phyloP scores from a whole-genome alignment of 2,888 invertebrate species.

The Ophion costatus region DNA sequence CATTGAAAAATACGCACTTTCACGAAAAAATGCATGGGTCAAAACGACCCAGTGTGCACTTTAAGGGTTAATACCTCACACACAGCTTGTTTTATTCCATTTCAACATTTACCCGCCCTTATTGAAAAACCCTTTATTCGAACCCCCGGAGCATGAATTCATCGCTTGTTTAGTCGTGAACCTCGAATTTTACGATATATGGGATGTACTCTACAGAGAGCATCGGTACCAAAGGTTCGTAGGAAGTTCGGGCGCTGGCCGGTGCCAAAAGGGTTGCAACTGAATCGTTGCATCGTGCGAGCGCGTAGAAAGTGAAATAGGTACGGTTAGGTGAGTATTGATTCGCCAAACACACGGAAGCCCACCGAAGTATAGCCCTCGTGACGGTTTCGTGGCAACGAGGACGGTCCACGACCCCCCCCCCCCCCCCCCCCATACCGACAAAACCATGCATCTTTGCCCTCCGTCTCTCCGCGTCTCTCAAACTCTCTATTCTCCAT shows the following conservation, averaged over 20 bases:
- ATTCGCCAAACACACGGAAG: constrained; percentile 76
- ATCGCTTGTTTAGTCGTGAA: no score
- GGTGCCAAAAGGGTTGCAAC: not conserved
- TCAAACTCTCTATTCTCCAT: not conserved
- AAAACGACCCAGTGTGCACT: no score
- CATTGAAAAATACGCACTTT: no score
- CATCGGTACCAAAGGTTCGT: no score
- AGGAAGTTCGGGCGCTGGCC: no score
- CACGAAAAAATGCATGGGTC: no score
- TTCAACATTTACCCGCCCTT: no score
- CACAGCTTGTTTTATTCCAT: no score
- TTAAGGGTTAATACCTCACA: no score
- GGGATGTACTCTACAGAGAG: no score
- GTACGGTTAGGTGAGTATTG: constrained; percentile 76
- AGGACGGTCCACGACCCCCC: constrained; percentile 65
- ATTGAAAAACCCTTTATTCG: no score
- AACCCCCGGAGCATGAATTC: no score
- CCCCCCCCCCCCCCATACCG: constrained; percentile 58
- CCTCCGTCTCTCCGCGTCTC: constrained; percentile 27
- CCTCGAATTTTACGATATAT: constrained; percentile 29
- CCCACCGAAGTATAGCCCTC: constrained; percentile 68
- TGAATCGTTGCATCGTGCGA: constrained; percentile 2
- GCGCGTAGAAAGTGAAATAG: constrained; percentile 44
- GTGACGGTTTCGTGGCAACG: constrained; percentile 66
- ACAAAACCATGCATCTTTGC: constrained; percentile 57